These are phyloP conservation scores for Psittacula cyanocephala DNA, from an alignment of 2,113 vertebrate species.

Conservation along the genomic window DNA sequence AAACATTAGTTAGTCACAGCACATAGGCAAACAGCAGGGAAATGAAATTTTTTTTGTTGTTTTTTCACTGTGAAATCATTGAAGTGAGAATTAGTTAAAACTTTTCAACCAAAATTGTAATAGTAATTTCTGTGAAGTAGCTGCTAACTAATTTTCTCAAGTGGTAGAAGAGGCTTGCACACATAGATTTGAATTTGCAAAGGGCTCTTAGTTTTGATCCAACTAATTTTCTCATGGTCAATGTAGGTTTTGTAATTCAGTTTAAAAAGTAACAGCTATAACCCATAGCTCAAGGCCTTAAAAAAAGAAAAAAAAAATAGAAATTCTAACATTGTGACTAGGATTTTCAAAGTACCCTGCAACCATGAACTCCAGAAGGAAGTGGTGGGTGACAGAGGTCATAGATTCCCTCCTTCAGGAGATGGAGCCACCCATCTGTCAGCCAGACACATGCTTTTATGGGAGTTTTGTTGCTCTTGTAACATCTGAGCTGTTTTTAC, in stretches of 20 bases:
- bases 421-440: background rate
- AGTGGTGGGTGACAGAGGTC: background rate
- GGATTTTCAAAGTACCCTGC: background rate
- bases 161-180: background rate
- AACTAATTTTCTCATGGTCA: background rate
- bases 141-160: background rate
- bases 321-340: background rate
- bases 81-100: background rate
- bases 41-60: background rate
- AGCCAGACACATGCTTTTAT: background rate
- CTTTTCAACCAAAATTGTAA: background rate
- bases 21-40: background rate
- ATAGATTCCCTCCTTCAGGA: background rate
- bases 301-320: background rate
- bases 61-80: background rate
- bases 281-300: background rate
- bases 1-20: background rate
- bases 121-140: background rate
- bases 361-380: background rate
- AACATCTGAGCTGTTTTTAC: background rate
- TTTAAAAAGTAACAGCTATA: background rate
- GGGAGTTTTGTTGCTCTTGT: background rate
- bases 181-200: background rate
- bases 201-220: background rate
- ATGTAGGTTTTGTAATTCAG: background rate